These are phyloP conservation scores for Chiroxiphia lanceolata DNA, from an alignment of 2,797 vertebrate species.

Conservation along the genomic window DNA sequence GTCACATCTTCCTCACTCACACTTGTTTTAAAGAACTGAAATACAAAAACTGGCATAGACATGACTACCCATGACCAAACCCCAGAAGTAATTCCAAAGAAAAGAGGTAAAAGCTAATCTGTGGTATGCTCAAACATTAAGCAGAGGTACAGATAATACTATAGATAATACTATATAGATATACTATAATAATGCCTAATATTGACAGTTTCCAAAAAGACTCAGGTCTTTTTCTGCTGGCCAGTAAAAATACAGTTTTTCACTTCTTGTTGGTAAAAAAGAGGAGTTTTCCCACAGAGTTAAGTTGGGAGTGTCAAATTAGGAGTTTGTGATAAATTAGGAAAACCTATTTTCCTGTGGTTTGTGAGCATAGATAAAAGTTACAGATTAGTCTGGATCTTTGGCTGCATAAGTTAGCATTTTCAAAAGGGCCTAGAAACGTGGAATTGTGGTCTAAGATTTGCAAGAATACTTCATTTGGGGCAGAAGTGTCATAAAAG, in stretches of 20 bases:
- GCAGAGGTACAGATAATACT: not conserved
- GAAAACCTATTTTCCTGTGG: not conserved
- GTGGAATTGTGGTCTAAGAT: not conserved
- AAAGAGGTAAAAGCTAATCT: not conserved
- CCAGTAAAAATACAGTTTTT: not conserved
- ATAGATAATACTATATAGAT: no score
- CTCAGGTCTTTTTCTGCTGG: not conserved
- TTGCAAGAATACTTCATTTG: not conserved
- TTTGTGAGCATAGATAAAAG: not conserved
- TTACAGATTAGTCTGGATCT: not conserved
- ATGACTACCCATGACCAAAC: accelerated
- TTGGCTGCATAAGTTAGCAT: not conserved
- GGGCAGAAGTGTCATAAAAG: not conserved
- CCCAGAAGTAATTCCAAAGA: not conserved
- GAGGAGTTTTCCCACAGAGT: not conserved
- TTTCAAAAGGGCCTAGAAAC: not conserved
- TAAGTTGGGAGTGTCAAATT: not conserved
- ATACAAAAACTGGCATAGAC: not conserved
- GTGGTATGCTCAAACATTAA: not conserved
- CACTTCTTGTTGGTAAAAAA: not conserved
- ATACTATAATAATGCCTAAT: not conserved
- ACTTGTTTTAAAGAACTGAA: not conserved
- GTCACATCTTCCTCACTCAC: not conserved
- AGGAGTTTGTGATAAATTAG: not conserved
- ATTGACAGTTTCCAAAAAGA: not conserved